Conservation (phyloP, 2,797 vertebrate genomes). For the Lates japonicus region DNA sequence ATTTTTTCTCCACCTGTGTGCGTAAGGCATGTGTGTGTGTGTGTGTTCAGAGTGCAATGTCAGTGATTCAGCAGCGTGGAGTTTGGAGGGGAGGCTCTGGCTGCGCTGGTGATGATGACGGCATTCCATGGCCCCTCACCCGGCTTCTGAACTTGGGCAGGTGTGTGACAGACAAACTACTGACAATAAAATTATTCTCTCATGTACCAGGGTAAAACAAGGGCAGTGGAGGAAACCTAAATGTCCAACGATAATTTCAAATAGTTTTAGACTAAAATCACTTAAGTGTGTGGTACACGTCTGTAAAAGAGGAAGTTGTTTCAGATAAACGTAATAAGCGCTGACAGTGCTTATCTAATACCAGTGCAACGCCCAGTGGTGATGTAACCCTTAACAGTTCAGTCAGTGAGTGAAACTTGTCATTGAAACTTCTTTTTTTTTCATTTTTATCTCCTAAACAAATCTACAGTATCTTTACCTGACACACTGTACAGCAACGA, state of each 20-base stretch:
- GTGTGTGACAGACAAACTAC: slow-evolving; percentile 76
- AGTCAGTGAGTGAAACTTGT: neutral
- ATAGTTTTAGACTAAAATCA: neutral
- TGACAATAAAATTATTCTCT: neutral
- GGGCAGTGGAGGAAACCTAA: neutral
- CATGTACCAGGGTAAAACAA: neutral
- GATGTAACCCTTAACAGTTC: slow-evolving; percentile 17
- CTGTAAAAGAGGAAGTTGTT: slow-evolving; percentile 41
- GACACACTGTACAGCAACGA: neutral
- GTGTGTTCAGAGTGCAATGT: slow-evolving; percentile 86
- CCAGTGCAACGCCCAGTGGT: slow-evolving; percentile 1
- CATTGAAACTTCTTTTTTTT: neutral
- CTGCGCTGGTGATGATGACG: slow-evolving; percentile 89
- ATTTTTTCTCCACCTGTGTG: slow-evolving; percentile 15
- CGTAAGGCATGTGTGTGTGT: slow-evolving; percentile 33
- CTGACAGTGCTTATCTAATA: slow-evolving; percentile 19
- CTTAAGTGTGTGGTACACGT: neutral
- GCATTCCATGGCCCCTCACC: slow-evolving; percentile 95
- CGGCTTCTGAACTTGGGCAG: slow-evolving; percentile 98
- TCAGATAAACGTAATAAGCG: slow-evolving; percentile 16
- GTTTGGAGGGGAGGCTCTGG: slow-evolving; percentile 94
- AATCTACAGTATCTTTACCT: slow-evolving; percentile 6
- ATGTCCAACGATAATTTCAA: neutral
- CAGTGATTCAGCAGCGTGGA: slow-evolving; percentile 89
- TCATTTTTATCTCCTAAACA: neutral